These are phyloP conservation scores for Sarcophaga peregrina DNA, from an alignment of 1,140 invertebrate species.

Conservation along the genomic window DNA sequence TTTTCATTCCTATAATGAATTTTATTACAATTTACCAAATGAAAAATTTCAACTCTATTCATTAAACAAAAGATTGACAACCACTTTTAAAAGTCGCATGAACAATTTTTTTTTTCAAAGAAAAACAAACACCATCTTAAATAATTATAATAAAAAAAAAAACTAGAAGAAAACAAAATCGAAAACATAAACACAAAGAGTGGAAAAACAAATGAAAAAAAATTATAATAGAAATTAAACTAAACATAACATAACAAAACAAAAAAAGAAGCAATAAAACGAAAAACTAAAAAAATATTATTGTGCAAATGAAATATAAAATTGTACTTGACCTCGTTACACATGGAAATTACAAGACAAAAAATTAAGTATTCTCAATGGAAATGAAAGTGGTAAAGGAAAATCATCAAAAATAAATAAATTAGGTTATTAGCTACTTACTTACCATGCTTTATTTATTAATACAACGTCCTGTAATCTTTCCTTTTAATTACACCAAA, in stretches of 20 bases:
- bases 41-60: background rate
- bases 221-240: background rate
- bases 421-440: background rate
- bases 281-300: background rate
- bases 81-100: background rate
- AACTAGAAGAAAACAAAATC: background rate
- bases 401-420: background rate
- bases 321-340: slow-evolving; percentile 24
- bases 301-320: slow-evolving; percentile 4
- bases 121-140: background rate
- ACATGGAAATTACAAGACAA: slow-evolving; percentile 4
- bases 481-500: background rate
- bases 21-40: background rate
- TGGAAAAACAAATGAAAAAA: background rate
- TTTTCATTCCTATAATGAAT: background rate
- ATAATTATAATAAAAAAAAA: too few species aligned
- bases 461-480: background rate
- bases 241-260: background rate
- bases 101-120: background rate
- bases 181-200: background rate
- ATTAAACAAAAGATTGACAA: background rate
- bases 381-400: background rate
- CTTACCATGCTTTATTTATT: background rate
- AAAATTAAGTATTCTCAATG: background rate
- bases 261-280: too few species aligned